phyloP scores from a whole-genome alignment of 2,888 invertebrate species.

The Eupeodes latifasciatus region DNA sequence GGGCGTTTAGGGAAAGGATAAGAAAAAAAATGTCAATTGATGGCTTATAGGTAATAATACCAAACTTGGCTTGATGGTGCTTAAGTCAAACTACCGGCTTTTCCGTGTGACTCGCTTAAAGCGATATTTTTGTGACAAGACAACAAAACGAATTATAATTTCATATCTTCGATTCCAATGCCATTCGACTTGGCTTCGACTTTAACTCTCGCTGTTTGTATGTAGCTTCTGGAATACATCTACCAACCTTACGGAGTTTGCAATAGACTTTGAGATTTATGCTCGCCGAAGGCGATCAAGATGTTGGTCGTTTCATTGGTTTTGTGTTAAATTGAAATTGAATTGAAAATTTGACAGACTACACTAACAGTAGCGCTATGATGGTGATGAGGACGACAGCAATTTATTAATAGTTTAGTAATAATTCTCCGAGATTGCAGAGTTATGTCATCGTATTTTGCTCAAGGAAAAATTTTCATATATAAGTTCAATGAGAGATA shows the following conservation, averaged over 20 bases:
- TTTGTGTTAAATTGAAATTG: slow-evolving; percentile 52
- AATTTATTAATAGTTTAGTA: slow-evolving; percentile 56
- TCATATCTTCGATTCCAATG: slow-evolving; percentile 41
- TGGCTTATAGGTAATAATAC: slow-evolving; percentile 4
- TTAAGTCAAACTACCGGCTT: slow-evolving; percentile 53
- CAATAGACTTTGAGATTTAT: slow-evolving; percentile 41
- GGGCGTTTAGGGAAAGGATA: slow-evolving; percentile 40
- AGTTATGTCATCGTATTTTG: background rate
- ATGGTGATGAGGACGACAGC: slow-evolving; percentile 20
- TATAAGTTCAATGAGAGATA: too few species aligned
- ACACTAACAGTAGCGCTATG: background rate
- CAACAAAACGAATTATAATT: slow-evolving; percentile 68
- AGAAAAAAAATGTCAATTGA: slow-evolving; percentile 54
- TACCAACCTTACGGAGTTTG: background rate
- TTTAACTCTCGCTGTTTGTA: too few species aligned
- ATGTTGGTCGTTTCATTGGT: slow-evolving; percentile 40
- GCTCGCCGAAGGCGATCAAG: slow-evolving; percentile 58
- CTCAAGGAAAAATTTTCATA: background rate
- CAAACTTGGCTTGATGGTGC: slow-evolving; percentile 34
- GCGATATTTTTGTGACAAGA: slow-evolving; percentile 41
- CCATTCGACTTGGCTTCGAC: background rate
- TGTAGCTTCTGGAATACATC: too few species aligned
- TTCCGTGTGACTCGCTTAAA: slow-evolving; percentile 13
- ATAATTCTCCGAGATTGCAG: background rate
- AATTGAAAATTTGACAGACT: slow-evolving; percentile 64